Base-by-base conservation (phyloP, 2,888 invertebrate species). In the Parthenolecanium corni region DNA sequence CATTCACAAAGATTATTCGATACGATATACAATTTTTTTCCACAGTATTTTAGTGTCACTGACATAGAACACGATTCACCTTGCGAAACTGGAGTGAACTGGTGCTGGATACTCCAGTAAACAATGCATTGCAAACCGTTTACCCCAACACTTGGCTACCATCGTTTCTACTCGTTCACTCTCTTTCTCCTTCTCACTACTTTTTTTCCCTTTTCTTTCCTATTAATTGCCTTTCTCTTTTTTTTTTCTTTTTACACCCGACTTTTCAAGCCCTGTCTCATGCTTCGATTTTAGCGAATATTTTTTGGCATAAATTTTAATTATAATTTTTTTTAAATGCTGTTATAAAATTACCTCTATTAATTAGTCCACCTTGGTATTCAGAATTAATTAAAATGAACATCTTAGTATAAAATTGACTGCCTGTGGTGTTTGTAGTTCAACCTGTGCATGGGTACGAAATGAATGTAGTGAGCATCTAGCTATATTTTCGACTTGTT, bases 201-300 rank as follows among this genome's bases (percentile, higher is more conserved):
- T 44, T 44, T n/a, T 44, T 14, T 49, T 49, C 18, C 1, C 3
- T 2, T 21, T 21, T 49, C 23, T 49, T 5, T 49, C 23, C 21
- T 23, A 49, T 11, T 49, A 49, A 49, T 49, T 18, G 21, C 49
- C 49, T 49, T 49, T 49, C 49, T 49, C 49, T 49, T 49, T 49
- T 49, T 49, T 21, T 49, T 38, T 11, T 42, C 4, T 42, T 11
- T 49, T 49, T 9, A 21, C 49, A 21, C 49, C 49, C 21, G 16
- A 20, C 18, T 46, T 11, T n/a, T n/a, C n/a, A n/a, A n/a, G n/a
- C n/a, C n/a, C n/a, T 2, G 40, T 40, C n/a, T 40, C n/a, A 40
- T 16, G 40, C 40, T 11, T 20, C 18, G 18, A 9, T 18, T 44
- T 44, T 9, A 44, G 20, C n/a, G 46, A 44, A 14, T 9, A 16